These are phyloP conservation scores for Xenopus laevis DNA, from an alignment of 2,113 vertebrate genomes.

Conservation along the genomic window DNA sequence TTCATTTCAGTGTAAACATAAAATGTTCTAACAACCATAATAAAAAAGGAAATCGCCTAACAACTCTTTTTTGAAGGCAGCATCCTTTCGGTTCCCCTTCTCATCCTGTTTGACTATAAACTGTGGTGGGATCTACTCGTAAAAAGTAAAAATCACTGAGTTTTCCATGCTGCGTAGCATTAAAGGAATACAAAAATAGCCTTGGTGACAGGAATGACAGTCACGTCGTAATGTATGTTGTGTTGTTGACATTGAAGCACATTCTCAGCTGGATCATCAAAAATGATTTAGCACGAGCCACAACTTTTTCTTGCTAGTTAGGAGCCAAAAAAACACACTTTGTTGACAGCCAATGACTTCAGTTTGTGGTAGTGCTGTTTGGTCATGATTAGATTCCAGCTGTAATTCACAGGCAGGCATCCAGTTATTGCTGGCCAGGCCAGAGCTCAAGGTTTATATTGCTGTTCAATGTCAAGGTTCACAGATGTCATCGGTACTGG, in stretches of 20 bases:
- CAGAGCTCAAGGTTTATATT: background rate
- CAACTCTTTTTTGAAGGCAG: no score
- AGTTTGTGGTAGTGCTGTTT: conserved; percentile 4
- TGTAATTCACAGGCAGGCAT: conserved; percentile 17
- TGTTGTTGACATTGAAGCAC: conserved; percentile 32
- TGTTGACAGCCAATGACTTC: conserved; percentile 29
- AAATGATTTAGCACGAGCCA: conserved; percentile 15
- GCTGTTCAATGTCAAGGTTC: background rate
- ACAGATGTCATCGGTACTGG: no score
- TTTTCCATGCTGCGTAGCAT: background rate
- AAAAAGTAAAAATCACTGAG: background rate
- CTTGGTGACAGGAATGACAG: conserved; percentile 7
- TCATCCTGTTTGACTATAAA: no score
- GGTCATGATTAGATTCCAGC: background rate
- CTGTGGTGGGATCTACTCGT: background rate
- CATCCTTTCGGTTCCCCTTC: no score
- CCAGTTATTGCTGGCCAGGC: conserved; percentile 22
- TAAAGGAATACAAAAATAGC: conserved; percentile 23
- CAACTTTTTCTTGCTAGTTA: conserved; percentile 4
- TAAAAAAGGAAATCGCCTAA: no score
- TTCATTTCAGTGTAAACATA: no score
- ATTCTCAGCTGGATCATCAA: conserved; percentile 14
- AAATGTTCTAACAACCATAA: no score
- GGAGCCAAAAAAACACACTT: conserved; percentile 26
- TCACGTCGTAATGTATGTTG: conserved; percentile 9